These are phyloP conservation scores for Cervus canadensis DNA, from an alignment of 2,113 vertebrate species.

Conservation along the genomic window DNA sequence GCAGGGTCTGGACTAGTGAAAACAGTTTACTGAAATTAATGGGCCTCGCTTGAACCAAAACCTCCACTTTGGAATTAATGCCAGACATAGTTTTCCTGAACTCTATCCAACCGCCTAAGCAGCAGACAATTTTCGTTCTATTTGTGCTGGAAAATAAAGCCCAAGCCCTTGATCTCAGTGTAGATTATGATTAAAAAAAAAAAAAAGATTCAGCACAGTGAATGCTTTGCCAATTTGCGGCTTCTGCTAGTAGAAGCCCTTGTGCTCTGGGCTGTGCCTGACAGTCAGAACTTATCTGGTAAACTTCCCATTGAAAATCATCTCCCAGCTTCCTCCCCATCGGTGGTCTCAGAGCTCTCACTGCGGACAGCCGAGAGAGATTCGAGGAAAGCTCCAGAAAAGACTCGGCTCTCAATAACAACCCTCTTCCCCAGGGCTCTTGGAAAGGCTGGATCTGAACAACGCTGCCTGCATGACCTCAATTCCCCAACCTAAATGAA, in stretches of 20 bases:
- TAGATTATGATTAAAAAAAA: constrained; percentile 73
- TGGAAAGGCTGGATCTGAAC: constrained; percentile 34
- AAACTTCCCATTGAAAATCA: constrained; percentile 79
- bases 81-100: constrained; percentile 87
- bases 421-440: constrained; percentile 12
- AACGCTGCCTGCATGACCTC: neutral
- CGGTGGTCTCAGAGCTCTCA: constrained; percentile 31
- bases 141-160: constrained; percentile 85
- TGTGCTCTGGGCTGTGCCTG: constrained; percentile 74
- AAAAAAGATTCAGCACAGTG: constrained; percentile 67
- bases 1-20: constrained; percentile 80
- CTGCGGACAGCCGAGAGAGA: constrained; percentile 29
- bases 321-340: constrained; percentile 54
- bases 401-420: constrained; percentile 1
- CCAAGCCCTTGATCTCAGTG: constrained; percentile 82
- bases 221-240: constrained; percentile 79
- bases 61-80: constrained; percentile 85
- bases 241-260: constrained; percentile 78
- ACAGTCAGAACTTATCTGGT: constrained; percentile 81
- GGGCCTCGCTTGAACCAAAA: constrained; percentile 83
- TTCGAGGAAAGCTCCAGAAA: constrained; percentile 61
- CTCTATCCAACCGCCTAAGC: constrained; percentile 83
- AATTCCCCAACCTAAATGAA: neutral
- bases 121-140: constrained; percentile 85
- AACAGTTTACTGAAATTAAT: constrained; percentile 86